phyloP scores from a whole-genome alignment of 2,888 invertebrate genomes.

The Agrochola macilenta region DNA sequence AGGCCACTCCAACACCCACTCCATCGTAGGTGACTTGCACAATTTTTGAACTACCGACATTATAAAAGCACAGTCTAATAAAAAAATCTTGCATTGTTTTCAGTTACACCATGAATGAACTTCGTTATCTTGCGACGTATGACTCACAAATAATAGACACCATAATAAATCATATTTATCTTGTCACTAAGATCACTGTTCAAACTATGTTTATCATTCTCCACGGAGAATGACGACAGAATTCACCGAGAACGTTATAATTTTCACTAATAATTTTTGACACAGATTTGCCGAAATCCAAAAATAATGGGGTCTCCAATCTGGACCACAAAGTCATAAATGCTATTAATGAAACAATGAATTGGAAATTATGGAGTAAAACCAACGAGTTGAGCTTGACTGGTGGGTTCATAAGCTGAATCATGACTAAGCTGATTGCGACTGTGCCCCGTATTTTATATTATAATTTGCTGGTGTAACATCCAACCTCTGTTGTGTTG shows the following conservation, averaged over 20 bases:
- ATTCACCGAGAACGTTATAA: conserved; percentile 27
- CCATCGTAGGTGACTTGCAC: conserved; percentile 54
- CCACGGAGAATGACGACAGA: conserved; percentile 27
- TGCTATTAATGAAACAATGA: conserved; percentile 40
- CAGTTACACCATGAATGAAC: conserved; percentile 56
- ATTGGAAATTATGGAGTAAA: conserved; percentile 28
- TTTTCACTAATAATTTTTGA: conserved; percentile 21
- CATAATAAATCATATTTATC: conserved; percentile 64
- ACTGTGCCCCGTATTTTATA: conserved; percentile 55
- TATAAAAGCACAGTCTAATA: conserved; percentile 25
- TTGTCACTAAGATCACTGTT: conserved; percentile 42
- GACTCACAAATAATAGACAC: conserved; percentile 49
- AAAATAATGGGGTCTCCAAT: conserved; percentile 1
- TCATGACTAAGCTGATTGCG: conserved; percentile 60
- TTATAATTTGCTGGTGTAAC: conserved; percentile 40
- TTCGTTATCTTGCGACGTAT: conserved; percentile 40
- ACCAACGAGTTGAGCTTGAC: conserved; percentile 33
- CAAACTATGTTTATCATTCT: conserved; percentile 42
- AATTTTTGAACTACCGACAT: conserved; percentile 51
- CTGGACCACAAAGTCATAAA: conserved; percentile 29
- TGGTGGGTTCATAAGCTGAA: conserved; percentile 33
- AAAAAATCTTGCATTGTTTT: conserved; percentile 45
- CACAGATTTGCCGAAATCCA: conserved; percentile 18
- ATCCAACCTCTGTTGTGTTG: conserved; percentile 11
- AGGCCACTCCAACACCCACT: conserved; percentile 48